A percentile compares a stretch with the other conserved stretches of the same genome.
These are phyloP conservation scores for Blastobasis lacticolella DNA, from an alignment of 2,888 invertebrate genomes.

Conservation along the genomic window DNA sequence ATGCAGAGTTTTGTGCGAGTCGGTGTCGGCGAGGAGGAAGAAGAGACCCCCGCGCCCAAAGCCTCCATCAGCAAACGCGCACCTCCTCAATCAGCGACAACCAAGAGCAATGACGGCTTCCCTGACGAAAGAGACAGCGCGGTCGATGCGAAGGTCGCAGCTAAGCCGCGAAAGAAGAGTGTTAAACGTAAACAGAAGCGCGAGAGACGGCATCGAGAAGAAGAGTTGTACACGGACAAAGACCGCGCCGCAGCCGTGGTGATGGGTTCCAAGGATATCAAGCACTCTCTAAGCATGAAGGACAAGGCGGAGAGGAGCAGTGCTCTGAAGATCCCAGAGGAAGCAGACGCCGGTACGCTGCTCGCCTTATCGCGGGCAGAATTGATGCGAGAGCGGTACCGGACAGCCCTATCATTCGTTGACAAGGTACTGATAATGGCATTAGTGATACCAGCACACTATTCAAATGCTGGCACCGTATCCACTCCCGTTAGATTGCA, in stretches of 20 bases:
- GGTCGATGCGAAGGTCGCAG: slow-evolving; percentile 49
- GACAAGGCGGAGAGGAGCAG: slow-evolving; percentile 84
- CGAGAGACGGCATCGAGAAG: slow-evolving; percentile 60
- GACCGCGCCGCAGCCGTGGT: slow-evolving; percentile 93
- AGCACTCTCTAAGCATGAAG: slow-evolving; percentile 86
- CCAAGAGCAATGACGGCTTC: slow-evolving; percentile 36
- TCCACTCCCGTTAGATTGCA: too few relatives aligned
- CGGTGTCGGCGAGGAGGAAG: slow-evolving; percentile 74
- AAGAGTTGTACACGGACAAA: slow-evolving; percentile 92
- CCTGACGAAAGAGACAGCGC: slow-evolving; percentile 43
- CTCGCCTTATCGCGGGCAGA: slow-evolving; percentile 84
- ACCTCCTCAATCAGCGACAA: slow-evolving; percentile 35
- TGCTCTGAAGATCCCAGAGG: slow-evolving; percentile 82
- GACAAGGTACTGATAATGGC: slow-evolving; percentile 77
- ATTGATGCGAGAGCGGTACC: slow-evolving; percentile 82
- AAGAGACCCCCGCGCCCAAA: slow-evolving; percentile 56
- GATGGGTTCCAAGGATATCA: slow-evolving; percentile 90
- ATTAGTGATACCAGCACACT: too few relatives aligned
- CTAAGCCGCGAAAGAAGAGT: slow-evolving; percentile 47
- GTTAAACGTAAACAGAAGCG: slow-evolving; percentile 50
- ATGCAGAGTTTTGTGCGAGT: slow-evolving; percentile 86
- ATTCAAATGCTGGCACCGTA: too few relatives aligned
- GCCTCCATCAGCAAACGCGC: slow-evolving; percentile 61
- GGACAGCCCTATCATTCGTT: slow-evolving; percentile 83
- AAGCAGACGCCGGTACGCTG: slow-evolving; percentile 84